Evolutionary conservation across 1,140 invertebrate species (phyloP), one percentile per base, ranked within the genome.

Genomic region (Aphaenogaster ashmeadi): DNA sequence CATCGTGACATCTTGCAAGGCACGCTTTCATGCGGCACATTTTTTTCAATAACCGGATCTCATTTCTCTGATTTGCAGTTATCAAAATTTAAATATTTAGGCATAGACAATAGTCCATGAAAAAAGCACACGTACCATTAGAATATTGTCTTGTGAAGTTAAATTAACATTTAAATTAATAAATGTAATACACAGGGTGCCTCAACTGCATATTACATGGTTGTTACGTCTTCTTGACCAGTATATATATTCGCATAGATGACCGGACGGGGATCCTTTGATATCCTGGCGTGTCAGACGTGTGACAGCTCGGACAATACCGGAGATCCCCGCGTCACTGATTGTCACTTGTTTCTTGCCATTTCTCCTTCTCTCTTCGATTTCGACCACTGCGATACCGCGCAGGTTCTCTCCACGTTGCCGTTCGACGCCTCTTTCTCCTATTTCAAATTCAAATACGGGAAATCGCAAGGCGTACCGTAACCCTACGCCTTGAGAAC

Each of bases 401-500:
- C 50, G n/a, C 58, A 50, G 66, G 66, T 80, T 88, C 72, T 56
- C 66, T 33, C 7, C 38, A 72, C 52, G 21, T 41, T 44, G 58
- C 78, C 77, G 21, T 41, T 38, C 52, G 56, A 36, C 66, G 67
- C 50, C 36, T 88, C 89, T 86, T 87, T 92, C 87, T 92, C 84
- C 54, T 41, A 66, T 92, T 93, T 90, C 86, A 90, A 92, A 94
- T 94, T 94, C 88, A 93, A 94, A 95, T 93, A 85, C 66, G 89
- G 87, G 83, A 92, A 93, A 92, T 92, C 67, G 88, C 89, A 78
- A 84, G 66, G 89, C 89, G 89, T 58, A 60, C 36, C 67, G 95
- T 95, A 95, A 95, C 94, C 93, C 93, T 95, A 95, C 91, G 92
- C 95, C 95, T 95, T 95, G 95, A 95, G 95, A 95, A 95, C 90